phyloP scores from a whole-genome alignment of 2,888 invertebrate species.

The Drosophila helvetica region DNA sequence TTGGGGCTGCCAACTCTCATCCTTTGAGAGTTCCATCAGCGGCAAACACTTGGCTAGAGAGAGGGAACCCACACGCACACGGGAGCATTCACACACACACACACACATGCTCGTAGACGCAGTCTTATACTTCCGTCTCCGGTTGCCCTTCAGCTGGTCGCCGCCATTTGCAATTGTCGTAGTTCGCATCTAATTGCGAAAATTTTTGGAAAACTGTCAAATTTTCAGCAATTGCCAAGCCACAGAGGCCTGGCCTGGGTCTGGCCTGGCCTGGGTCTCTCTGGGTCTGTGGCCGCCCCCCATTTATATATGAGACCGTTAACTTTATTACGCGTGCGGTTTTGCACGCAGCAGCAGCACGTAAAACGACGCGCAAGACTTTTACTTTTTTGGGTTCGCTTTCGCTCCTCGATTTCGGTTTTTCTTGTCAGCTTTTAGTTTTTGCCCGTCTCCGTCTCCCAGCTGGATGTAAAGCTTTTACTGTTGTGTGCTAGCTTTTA shows the following conservation, averaged over 20 bases:
- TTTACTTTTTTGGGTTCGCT: slow-evolving; percentile 50
- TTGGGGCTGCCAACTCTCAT: slow-evolving; percentile 19
- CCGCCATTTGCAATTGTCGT: slow-evolving; percentile 66
- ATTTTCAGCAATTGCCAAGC: slow-evolving; percentile 72
- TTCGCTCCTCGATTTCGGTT: slow-evolving; percentile 1
- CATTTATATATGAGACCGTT: slow-evolving; percentile 41
- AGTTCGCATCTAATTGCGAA: slow-evolving; percentile 73
- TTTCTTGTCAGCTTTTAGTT: slow-evolving; percentile 19
- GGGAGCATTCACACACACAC: background rate
- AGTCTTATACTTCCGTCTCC: background rate
- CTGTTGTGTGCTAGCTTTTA: slow-evolving; percentile 49
- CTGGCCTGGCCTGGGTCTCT: slow-evolving; percentile 28
- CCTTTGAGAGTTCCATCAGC: slow-evolving; percentile 54
- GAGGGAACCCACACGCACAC: background rate
- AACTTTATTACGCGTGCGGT: slow-evolving; percentile 68
- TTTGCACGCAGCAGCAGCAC: slow-evolving; percentile 44
- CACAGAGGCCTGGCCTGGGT: slow-evolving; percentile 26
- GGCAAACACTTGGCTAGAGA: slow-evolving; percentile 59
- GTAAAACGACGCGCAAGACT: slow-evolving; percentile 43
- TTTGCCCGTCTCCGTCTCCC: slow-evolving; percentile 19
- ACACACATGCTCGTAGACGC: slow-evolving; percentile 13
- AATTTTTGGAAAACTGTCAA: slow-evolving; percentile 76
- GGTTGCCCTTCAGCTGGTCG: slow-evolving; percentile 9
- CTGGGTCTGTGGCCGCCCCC: slow-evolving; percentile 4
- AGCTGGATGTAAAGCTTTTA: slow-evolving; percentile 47